phyloP scores from a whole-genome alignment of 1,140 invertebrate species.

The Chlorops oryzae region DNA sequence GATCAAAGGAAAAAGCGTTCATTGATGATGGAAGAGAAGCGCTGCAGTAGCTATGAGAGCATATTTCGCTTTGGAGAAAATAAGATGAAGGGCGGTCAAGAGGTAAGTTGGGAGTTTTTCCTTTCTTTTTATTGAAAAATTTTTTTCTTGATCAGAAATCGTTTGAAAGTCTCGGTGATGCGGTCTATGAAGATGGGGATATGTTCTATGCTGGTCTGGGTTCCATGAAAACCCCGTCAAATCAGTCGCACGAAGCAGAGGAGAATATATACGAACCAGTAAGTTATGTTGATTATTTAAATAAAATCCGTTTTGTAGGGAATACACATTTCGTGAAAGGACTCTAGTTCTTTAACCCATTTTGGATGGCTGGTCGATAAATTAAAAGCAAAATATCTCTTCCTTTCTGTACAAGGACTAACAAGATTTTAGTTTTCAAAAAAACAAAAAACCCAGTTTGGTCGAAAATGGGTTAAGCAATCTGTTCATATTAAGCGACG shows the following conservation, averaged over 20 bases:
- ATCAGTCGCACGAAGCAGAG: constrained; percentile 11
- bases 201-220: constrained; percentile 1
- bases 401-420: not conserved
- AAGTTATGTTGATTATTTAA: not conserved
- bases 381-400: not conserved
- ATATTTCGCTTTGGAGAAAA: constrained; percentile 1
- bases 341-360: not conserved
- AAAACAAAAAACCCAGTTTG: constrained; percentile 1
- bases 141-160: not conserved
- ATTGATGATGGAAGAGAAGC: constrained; percentile 1
- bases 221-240: too few species aligned
- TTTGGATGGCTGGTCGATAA: not conserved
- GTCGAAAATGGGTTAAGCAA: too few species aligned
- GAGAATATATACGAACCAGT: constrained; percentile 22
- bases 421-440: not conserved
- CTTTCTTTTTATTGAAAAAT: not conserved
- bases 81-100: not conserved
- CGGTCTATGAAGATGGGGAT: constrained; percentile 16
- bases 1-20: constrained; percentile 6
- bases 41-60: constrained; percentile 12
- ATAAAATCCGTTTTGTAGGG: not conserved
- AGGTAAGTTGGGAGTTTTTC: not conserved
- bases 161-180: constrained; percentile 6
- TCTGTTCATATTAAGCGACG: too few species aligned
- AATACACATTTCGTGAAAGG: not conserved